Conservation (phyloP, 2,797 vertebrate genomes). For the Vultur gryphus region DNA sequence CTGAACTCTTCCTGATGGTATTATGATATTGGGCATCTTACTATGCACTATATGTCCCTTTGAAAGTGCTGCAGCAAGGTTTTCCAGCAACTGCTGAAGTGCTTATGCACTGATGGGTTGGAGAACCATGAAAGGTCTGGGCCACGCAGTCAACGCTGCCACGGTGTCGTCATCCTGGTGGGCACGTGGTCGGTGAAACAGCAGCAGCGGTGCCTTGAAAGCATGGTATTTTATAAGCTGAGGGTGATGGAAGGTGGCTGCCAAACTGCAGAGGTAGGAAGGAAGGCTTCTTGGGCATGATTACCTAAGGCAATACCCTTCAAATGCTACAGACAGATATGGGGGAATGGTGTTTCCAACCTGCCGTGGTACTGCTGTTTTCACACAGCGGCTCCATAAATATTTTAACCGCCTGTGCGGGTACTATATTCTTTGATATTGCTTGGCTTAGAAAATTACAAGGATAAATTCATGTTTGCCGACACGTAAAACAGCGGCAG, state of each 20-base stretch:
- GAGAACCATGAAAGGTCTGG: neutral
- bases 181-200: neutral
- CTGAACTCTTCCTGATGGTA: neutral
- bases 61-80: neutral
- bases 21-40: neutral
- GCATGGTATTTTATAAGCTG: too few species aligned
- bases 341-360: neutral
- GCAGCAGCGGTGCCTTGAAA: fast-evolving
- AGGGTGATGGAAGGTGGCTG: neutral
- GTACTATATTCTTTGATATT: neutral
- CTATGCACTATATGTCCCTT: neutral
- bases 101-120: neutral
- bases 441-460: neutral
- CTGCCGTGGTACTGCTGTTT: neutral
- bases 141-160: neutral
- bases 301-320: neutral
- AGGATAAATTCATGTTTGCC: neutral
- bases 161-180: neutral
- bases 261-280: too few species aligned
- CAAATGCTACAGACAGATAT: neutral
- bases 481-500: fast-evolving
- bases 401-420: neutral
- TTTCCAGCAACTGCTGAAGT: neutral
- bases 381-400: neutral
- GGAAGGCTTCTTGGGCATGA: neutral